Evolutionary conservation across 2,113 vertebrate genomes (phyloP), one percentile per base, ranked within the genome.

Genomic region (Pao palembangensis): DNA sequence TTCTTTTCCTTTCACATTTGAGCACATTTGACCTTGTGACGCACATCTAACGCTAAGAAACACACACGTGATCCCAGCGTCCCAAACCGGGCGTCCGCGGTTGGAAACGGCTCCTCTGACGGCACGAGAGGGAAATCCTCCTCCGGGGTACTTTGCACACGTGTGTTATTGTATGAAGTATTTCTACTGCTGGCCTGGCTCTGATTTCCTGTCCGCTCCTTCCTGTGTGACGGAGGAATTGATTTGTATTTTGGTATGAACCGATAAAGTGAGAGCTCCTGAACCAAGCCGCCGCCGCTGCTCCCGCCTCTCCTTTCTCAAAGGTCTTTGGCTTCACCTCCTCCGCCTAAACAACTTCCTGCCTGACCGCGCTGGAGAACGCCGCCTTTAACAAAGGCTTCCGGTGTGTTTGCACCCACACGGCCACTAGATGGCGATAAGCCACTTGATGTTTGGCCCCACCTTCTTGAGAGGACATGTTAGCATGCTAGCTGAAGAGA

Each of bases 261-360:
- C 42, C 34, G 56, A 78, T 78, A 75, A 77, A 80, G 67, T 61
- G 65, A 76, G 53, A 70, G 57, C 62, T 68, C 68, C 47, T 34
- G 11, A 73, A 61, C 31, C 8, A 15, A 48, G 41, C 50, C 52
- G 5, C 23, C n/a, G n/a, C n/a, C n/a, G n/a, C n/a, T n/a, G n/a
- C n/a, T n/a, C n/a, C n/a, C n/a, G 10, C 34, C 34, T 38, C 34
- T 38, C 34, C 11, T 38, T 12, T 7, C 8, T 34, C 31, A 25
- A 2, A 25, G 23, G 5, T 5, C n/a, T n/a, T n/a, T n/a, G n/a
- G n/a, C n/a, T n/a, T n/a, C n/a, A n/a, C n/a, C n/a, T n/a, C n/a
- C n/a, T n/a, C 21, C 21, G 21, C 21, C 21, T n/a, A 23, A 2
- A 3, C 21, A 23, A 23, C 21, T 23, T 23, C 21, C 21, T 23